A percentile compares a stretch with the other conserved stretches of the same genome.
Evolutionary conservation across 2,113 vertebrate genomes (phyloP).

Genomic region (Apodemus speciosus): DNA sequence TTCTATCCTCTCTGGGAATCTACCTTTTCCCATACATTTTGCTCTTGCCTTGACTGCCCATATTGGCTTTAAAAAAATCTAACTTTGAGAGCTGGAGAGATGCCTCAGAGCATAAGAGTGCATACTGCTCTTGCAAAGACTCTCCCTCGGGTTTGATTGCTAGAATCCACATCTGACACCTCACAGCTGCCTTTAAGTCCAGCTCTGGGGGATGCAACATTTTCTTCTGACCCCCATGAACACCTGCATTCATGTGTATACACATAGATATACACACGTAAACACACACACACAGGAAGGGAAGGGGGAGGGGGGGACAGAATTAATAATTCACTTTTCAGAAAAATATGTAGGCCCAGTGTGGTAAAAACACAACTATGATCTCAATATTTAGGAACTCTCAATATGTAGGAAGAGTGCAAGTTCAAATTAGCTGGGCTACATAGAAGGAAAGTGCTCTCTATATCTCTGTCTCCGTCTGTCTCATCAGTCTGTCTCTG

Average conservation of each 20-base stretch:
- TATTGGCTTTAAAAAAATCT: slow-evolving; percentile 18
- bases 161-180: neutral
- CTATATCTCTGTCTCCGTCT: neutral
- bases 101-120: neutral
- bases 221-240: neutral
- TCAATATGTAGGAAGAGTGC: neutral
- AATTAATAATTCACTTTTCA: neutral
- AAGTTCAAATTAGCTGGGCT: neutral
- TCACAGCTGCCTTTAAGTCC: neutral
- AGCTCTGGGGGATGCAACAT: neutral
- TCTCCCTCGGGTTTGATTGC: neutral
- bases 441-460: neutral
- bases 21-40: neutral
- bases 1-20: neutral
- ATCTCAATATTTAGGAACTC: neutral
- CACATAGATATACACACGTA: too few species aligned
- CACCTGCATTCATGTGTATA: neutral
- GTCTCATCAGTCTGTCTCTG: too few species aligned
- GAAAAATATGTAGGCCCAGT: neutral
- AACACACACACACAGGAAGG: neutral
- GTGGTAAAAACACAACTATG: neutral
- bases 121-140: neutral
- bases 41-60: slow-evolving; percentile 9
- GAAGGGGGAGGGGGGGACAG: neutral
- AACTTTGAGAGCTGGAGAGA: neutral